Evolutionary conservation across 1,140 invertebrate genomes (phyloP).

Genomic region (Brachionus plicatilis): DNA sequence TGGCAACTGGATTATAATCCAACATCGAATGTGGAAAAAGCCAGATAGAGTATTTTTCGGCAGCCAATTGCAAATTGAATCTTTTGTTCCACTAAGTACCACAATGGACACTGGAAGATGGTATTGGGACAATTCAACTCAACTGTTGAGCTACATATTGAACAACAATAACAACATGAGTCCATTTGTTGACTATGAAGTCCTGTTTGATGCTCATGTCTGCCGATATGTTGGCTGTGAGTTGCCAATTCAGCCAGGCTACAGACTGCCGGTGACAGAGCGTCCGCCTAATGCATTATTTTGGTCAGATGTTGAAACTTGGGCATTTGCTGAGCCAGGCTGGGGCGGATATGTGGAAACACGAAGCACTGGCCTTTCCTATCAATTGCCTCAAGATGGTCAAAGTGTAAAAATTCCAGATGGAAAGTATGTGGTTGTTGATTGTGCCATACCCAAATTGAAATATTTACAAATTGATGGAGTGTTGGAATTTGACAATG

Average conservation of each 20-base stretch:
- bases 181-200: background rate
- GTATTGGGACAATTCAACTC: slow-evolving; percentile 8
- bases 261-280: background rate
- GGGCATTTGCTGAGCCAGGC: slow-evolving; percentile 27
- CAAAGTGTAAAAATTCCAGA: slow-evolving; percentile 28
- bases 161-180: background rate
- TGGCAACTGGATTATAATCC: background rate
- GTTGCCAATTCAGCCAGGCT: background rate
- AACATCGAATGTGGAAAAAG: slow-evolving; percentile 20
- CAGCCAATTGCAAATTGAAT: background rate
- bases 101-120: background rate
- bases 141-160: background rate
- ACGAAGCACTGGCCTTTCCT: background rate
- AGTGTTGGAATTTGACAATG: slow-evolving; percentile 30
- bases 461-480: slow-evolving; percentile 19
- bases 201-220: background rate
- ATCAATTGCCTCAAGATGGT: background rate
- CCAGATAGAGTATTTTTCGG: slow-evolving; percentile 20
- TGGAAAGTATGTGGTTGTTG: slow-evolving; percentile 7
- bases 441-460: slow-evolving; percentile 12
- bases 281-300: slow-evolving; percentile 6
- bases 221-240: slow-evolving; percentile 29
- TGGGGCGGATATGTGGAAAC: slow-evolving; percentile 20
- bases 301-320: slow-evolving; percentile 24
- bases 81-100: background rate